Conservation (phyloP, 2,888 invertebrate genomes). For the Copidosoma aretas region DNA sequence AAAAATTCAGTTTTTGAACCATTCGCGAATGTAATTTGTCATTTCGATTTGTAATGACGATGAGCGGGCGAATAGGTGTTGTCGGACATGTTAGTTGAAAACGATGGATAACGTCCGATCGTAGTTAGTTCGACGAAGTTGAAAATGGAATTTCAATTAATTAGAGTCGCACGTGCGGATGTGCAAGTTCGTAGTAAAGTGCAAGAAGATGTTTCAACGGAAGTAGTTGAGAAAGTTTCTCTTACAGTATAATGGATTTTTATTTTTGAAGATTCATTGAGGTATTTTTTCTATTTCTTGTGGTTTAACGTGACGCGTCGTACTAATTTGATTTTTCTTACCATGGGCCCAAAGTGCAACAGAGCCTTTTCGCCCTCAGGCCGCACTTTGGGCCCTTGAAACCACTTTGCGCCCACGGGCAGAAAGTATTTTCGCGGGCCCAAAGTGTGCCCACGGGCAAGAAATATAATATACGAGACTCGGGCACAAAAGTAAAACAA, state of each 20-base stretch:
- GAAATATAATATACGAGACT: too few relatives aligned
- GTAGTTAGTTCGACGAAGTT: background rate
- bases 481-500: too few relatives aligned
- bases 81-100: background rate
- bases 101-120: background rate
- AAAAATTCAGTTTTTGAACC: background rate
- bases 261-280: background rate
- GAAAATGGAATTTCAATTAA: conserved; percentile 8
- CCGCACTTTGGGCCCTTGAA: too few relatives aligned
- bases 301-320: too few relatives aligned
- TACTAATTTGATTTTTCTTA: too few relatives aligned
- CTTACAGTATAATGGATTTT: background rate
- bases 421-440: too few relatives aligned
- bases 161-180: background rate
- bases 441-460: too few relatives aligned
- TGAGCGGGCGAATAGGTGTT: background rate
- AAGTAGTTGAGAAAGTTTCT: background rate
- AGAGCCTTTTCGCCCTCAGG: too few relatives aligned
- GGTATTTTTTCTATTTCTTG: background rate
- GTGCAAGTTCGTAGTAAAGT: background rate
- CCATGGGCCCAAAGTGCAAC: too few relatives aligned
- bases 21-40: background rate
- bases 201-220: background rate
- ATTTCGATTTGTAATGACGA: too few relatives aligned
- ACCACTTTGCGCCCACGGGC: too few relatives aligned